Evolutionary conservation across 2,888 invertebrate genomes (phyloP), one percentile per base, ranked within the genome.

Genomic region (Agonopterix subpropinquella): DNA sequence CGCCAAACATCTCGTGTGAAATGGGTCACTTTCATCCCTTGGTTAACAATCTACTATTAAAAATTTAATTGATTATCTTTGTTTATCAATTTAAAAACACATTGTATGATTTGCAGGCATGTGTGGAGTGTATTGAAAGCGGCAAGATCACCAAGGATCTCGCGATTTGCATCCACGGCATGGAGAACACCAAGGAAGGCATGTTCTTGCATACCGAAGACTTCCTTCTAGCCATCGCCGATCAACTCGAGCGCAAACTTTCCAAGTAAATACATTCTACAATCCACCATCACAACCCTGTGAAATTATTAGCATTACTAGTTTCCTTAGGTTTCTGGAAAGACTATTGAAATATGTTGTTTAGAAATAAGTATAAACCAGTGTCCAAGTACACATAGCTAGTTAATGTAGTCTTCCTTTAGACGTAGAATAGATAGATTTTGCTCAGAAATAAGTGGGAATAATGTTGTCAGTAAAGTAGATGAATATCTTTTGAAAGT

Each of bases 141-240:
- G 96, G 96, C 41, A 92, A 94, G 71, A 93, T 96, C 93, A 97
- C 96, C 11, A 97, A 96, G 84, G 96, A 97, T 85, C 89, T 97
- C 65, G 95, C 94, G 11, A 94, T 92, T 53, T 96, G 96, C 70
- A 95, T 97, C 70, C 93, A 96, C 73, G 96, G 96, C 18, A 64
- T 95, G 59, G 90, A 92, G 52, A 94, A 95, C 70, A 93, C 95
- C 10, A 95, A 94, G 74, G 93, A 94, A 49, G 93, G 92, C 51
- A 95, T 95, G 91, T 97, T 90, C 77, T 88, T 96, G 57, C 91
- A 94, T 77, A 97, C 97, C 0, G 93, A 94, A 86, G 96, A 96
- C 76, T 97, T 96, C 89, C 86, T 97, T 50, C 91, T 93, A 52
- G 96, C 96, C 41, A 93, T 97, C 62, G 91, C 92, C 47, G 92